Percentiles rank a stretch among this genome's conserved stretches.
These are phyloP conservation scores for Casuarius casuarius DNA, from an alignment of 2,113 vertebrate species.

Conservation along the genomic window DNA sequence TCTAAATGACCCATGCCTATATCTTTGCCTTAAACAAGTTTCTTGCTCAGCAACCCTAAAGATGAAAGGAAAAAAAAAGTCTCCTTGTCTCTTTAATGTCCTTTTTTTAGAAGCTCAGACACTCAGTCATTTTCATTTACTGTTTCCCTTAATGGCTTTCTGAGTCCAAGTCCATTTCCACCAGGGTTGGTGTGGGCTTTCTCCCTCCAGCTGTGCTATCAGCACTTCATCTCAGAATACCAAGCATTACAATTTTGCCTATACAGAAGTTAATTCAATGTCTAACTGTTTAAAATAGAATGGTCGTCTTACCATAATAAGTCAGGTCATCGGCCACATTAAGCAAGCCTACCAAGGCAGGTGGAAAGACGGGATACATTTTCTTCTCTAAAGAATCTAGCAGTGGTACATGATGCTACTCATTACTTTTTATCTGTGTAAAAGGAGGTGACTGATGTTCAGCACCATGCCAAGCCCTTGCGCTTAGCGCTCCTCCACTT, in stretches of 20 bases:
- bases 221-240: not conserved
- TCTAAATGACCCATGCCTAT: not conserved
- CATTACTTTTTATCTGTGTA: not conserved
- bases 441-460: not conserved
- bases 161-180: not conserved
- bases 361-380: not conserved
- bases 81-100: not conserved
- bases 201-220: not conserved
- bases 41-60: not conserved
- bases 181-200: not conserved
- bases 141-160: not conserved
- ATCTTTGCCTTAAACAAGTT: not conserved
- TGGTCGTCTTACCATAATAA: not conserved
- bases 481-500: not conserved
- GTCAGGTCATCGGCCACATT: not conserved
- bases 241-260: not conserved
- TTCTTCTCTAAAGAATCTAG: not conserved
- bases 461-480: not conserved
- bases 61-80: not conserved
- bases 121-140: not conserved
- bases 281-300: not conserved
- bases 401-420: not conserved
- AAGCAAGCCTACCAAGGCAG: not conserved
- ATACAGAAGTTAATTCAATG: not conserved
- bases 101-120: not conserved